Evolutionary conservation across 2,888 invertebrate species (phyloP), one percentile per base, ranked within the genome.

Genomic region (Apodemia duryi): DNA sequence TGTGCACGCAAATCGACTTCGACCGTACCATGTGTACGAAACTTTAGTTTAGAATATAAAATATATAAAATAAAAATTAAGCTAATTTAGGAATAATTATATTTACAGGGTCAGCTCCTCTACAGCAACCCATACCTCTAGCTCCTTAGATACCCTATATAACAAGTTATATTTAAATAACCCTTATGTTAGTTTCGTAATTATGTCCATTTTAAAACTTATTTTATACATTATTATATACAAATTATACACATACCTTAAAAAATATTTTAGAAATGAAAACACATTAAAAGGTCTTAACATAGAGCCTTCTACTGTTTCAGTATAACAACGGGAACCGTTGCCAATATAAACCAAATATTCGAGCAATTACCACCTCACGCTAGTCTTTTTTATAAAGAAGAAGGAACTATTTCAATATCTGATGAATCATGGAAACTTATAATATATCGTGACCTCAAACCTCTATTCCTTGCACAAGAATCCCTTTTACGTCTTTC

Each of bases 351-450:
- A 46, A 63, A 67, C 13, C 61, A 46, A 13, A 46, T 46, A 13
- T 6, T 52, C 1, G 21, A 70, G 41, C 67, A 68, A 10, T 46
- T 74, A 9, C 71, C 71, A n/a, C 68, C 70, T 1, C 52, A 73
- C 35, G 66, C 73, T 0, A 70, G 71, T 6, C 61, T 75, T 5
- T 72, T 68, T 7, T 62, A 32, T 38, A 43, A 62, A 13, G 65
- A 65, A 35, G 65, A 65, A 51, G 61, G 62, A 11, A 61, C 73
- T n/a, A 54, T 74, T 0, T 63, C 61, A 1, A 41, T 67, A 5
- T 68, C 70, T 6, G 71, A 74, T 3, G 68, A 71, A 49, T 68
- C 72, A 13, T 73, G 72, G 70, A 74, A 73, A 71, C 63, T 75
- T 0, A 62, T 77, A 6, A 61, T 75, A 0, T 75, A 73, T 64